Evolutionary conservation across 2,113 vertebrate genomes (phyloP).

Genomic region (Montifringilla adamsi): DNA sequence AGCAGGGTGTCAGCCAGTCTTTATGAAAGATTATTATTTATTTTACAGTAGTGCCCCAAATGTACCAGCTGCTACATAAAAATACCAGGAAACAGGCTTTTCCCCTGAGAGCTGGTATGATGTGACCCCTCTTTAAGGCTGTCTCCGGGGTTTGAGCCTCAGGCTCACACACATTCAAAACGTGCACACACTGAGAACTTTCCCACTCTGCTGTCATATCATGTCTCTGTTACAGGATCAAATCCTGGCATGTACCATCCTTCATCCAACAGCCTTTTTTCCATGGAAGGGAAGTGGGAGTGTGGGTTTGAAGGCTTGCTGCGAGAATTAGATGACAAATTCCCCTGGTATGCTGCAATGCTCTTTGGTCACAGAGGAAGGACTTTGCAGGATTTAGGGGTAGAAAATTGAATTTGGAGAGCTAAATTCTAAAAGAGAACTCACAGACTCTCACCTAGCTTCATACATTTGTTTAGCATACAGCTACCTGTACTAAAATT

Average conservation of each 20-base stretch:
- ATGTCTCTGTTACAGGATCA: not conserved
- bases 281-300: not conserved
- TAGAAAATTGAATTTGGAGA: not conserved
- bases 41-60: slow-evolving; percentile 43
- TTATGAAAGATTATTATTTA: slow-evolving; percentile 33
- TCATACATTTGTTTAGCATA: not conserved
- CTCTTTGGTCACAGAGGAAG: not conserved
- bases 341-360: not conserved
- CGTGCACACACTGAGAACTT: not conserved
- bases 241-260: not conserved
- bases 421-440: not conserved
- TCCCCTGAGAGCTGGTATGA: not conserved
- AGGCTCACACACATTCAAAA: not conserved
- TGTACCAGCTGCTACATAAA: slow-evolving; percentile 33
- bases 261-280: not conserved
- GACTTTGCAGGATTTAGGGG: not conserved
- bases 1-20: slow-evolving; percentile 47
- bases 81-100: slow-evolving; percentile 11
- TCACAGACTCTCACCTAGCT: not conserved
- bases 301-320: not conserved
- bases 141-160: not conserved
- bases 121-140: slow-evolving; percentile 10
- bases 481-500: not conserved
- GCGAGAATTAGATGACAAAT: not conserved
- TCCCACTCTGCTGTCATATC: not conserved